Conservation (phyloP, 2,113 vertebrate genomes). For the Myrmecophaga tridactyla region DNA sequence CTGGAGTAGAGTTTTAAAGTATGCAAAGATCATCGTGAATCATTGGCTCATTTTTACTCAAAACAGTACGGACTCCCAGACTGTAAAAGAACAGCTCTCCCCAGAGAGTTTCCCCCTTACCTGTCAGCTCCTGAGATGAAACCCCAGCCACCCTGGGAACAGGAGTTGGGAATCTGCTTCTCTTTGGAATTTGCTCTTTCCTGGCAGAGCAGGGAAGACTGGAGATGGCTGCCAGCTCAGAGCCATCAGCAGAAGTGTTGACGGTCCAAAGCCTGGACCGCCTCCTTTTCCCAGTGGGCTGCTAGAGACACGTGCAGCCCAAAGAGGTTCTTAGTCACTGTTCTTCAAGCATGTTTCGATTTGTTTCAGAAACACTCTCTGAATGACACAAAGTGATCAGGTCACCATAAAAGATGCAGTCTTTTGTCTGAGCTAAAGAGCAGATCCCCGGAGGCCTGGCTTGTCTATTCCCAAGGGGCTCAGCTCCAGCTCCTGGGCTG, state of each 20-base stretch:
- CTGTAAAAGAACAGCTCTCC: neutral
- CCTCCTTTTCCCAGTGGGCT: conserved; percentile 36
- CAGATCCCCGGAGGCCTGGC: neutral
- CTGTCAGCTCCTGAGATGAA: neutral
- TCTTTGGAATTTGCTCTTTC: neutral
- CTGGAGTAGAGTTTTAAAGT: neutral
- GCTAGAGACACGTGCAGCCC: conserved; percentile 56
- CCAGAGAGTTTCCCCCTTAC: neutral
- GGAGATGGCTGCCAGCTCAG: neutral
- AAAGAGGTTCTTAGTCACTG: conserved; percentile 50
- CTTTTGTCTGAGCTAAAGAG: neutral
- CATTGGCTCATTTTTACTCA: neutral
- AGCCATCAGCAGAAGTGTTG: neutral
- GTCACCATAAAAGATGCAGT: neutral
- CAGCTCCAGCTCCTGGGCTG: neutral
- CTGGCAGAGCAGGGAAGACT: neutral
- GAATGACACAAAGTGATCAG: neutral
- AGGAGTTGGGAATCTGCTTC: neutral
- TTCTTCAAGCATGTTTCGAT: conserved; percentile 47
- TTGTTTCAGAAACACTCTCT: conserved; percentile 33
- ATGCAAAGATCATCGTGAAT: neutral
- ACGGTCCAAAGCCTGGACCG: conserved; percentile 22
- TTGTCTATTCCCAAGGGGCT: neutral
- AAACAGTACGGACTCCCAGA: neutral
- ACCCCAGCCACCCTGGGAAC: neutral